Evolutionary conservation across 2,113 vertebrate genomes (phyloP), one percentile per base, ranked within the genome.

Genomic region (Lampris incognitus): DNA sequence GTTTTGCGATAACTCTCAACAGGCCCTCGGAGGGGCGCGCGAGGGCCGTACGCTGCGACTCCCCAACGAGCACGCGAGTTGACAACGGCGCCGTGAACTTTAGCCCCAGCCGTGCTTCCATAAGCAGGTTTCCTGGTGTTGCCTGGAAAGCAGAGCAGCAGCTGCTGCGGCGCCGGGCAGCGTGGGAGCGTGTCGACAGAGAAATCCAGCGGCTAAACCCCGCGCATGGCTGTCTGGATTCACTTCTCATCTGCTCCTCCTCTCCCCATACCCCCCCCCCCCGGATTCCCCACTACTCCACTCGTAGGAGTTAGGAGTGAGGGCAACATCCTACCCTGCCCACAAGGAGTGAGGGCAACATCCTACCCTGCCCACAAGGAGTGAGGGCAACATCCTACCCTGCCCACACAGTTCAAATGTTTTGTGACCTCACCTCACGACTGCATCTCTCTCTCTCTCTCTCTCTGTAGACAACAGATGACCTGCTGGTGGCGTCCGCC

Each of bases 401-500:
- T 39, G 13, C 74, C 71, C 51, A 86, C 70, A 60, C 50, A 51
- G 54, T 63, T 59, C 60, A 51, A 89, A 83, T 52, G 70, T 76
- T 66, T 68, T 6, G 10, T 62, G 65, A 61, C 57, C 74, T 91
- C 65, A 84, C 72, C 54, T 39, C 67, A 75, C 56, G 6, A 3
- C 51, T 79, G 10, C 77, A 52, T 67, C 11, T 55, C 55, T 81
- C 39, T 82, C 56, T 84, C 70, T 83, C 54, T 24, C 24, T 93
- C 74, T 91, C 64, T n/a, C n/a, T n/a, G n/a, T 93, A 99, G 98
- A 95, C 94, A 41, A 95, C 96, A 5, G 97, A 98, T 75, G 97
- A 99, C 88, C 90, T 96, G 91, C 92, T 96, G 89, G 97, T 98
- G 93, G 97, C 97, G 55, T 99, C 98, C 0, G 98, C 97, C 9